phyloP scores from a whole-genome alignment of 2,113 vertebrate genomes.

The Rhipidura dahli region DNA sequence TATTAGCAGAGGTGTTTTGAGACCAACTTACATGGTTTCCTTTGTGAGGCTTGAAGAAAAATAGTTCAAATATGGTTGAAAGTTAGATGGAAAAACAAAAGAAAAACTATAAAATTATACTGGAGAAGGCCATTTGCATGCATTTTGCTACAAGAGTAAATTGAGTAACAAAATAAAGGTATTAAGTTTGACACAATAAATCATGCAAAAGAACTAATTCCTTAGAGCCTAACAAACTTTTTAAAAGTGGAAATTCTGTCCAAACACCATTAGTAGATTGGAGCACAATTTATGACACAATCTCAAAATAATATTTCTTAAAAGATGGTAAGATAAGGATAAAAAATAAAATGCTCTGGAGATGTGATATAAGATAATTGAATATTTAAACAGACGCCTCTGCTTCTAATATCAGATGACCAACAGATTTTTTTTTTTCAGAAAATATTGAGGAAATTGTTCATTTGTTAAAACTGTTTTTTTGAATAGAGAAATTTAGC shows the following conservation, averaged over 20 bases:
- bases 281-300: not conserved
- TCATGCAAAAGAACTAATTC: not conserved
- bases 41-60: not conserved
- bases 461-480: not conserved
- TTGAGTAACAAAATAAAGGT: not conserved
- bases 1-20: not conserved
- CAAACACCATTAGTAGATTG: constrained; percentile 3
- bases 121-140: not conserved
- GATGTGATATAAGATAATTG: not conserved
- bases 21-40: not conserved
- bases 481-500: not conserved
- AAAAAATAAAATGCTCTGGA: not conserved
- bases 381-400: not conserved
- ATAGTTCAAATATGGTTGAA: not conserved
- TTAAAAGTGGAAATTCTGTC: not conserved
- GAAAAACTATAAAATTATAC: not conserved
- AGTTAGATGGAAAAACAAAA: not conserved
- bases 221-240: not conserved
- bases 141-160: not conserved
- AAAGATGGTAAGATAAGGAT: not conserved
- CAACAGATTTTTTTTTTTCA: not conserved
- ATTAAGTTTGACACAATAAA: not conserved
- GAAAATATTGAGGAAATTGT: not conserved
- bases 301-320: not conserved
- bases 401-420: not conserved